Evolutionary conservation across 37 sponge, comb jelly and placozoan genomes (phyloP).

Genomic region (Crambe crambe): DNA sequence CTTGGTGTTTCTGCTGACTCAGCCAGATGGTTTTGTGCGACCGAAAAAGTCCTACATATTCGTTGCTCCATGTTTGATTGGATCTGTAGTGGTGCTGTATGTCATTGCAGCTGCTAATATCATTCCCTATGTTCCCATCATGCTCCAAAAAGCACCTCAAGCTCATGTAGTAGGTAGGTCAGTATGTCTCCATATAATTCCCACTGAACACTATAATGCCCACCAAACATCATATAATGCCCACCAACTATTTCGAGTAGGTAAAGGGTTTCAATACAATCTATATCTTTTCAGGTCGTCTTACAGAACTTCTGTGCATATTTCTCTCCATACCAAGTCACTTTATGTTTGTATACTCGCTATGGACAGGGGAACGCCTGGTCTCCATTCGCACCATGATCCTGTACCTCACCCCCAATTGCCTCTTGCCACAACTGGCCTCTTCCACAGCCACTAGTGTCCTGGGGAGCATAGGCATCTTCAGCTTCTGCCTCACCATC

Average conservation of each 20-base stretch:
- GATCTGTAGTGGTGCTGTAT: slow-evolving; percentile 25
- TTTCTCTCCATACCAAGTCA: slow-evolving; percentile 56
- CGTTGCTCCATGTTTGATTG: slow-evolving; percentile 42
- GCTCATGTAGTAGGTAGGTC: slow-evolving; percentile 14
- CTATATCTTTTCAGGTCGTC: slow-evolving; percentile 5
- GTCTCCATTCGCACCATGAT: background rate
- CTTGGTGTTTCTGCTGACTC: slow-evolving; percentile 43
- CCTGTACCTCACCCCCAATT: slow-evolving; percentile 45
- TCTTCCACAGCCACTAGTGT: slow-evolving; percentile 16
- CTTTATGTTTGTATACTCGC: slow-evolving; percentile 46
- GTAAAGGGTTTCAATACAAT: background rate
- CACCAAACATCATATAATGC: too few relatives aligned
- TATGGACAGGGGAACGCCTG: slow-evolving; percentile 50
- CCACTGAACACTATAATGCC: background rate
- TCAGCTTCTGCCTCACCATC: slow-evolving; percentile 48
- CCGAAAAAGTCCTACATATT: slow-evolving; percentile 30
- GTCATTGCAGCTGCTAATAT: background rate
- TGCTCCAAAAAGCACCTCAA: background rate
- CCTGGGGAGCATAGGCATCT: slow-evolving; percentile 32
- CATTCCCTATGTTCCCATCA: background rate
- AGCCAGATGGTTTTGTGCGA: slow-evolving; percentile 39
- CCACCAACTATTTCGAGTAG: background rate
- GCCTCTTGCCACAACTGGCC: slow-evolving; percentile 42
- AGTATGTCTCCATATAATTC: background rate
- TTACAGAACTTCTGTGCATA: slow-evolving; percentile 47